Evolutionary conservation across 2,888 invertebrate species (phyloP).

Genomic region (Euzetes globulus): DNA sequence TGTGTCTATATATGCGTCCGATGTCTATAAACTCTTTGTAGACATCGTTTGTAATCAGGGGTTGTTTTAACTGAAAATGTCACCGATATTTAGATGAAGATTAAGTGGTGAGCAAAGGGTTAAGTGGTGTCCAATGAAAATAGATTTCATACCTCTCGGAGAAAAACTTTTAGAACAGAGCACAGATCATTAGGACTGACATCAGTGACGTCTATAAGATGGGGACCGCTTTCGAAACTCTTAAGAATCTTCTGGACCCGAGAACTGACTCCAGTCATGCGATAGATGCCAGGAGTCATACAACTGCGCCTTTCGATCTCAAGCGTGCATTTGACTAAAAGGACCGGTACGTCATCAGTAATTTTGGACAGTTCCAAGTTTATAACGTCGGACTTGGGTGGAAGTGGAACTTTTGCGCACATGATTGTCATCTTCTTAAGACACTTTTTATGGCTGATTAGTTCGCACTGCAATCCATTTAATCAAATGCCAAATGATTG

Average conservation of each 20-base stretch:
- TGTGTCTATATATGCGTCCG: constrained; percentile 26
- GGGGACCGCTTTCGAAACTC: constrained; percentile 37
- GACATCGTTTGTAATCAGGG: constrained; percentile 35
- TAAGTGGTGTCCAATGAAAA: not conserved
- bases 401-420: constrained; percentile 32
- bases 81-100: not conserved
- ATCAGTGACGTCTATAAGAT: constrained; percentile 36
- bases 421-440: constrained; percentile 35
- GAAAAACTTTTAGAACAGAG: constrained; percentile 37
- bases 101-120: not conserved
- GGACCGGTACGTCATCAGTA: constrained; percentile 31
- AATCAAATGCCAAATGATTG: not conserved
- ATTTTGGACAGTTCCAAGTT: constrained; percentile 26
- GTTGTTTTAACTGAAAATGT: constrained; percentile 34
- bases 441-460: constrained; percentile 37
- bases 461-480: constrained; percentile 36
- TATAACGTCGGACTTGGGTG: constrained; percentile 13
- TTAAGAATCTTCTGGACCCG: constrained; percentile 35
- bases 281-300: constrained; percentile 35
- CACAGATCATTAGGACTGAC: constrained; percentile 35
- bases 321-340: constrained; percentile 35
- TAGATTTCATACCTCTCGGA: constrained; percentile 33
- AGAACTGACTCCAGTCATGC: constrained; percentile 36
- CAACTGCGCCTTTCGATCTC: constrained; percentile 37
- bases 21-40: constrained; percentile 36